phyloP scores from a whole-genome alignment of 1,140 invertebrate species.

The Conus betulinus region DNA sequence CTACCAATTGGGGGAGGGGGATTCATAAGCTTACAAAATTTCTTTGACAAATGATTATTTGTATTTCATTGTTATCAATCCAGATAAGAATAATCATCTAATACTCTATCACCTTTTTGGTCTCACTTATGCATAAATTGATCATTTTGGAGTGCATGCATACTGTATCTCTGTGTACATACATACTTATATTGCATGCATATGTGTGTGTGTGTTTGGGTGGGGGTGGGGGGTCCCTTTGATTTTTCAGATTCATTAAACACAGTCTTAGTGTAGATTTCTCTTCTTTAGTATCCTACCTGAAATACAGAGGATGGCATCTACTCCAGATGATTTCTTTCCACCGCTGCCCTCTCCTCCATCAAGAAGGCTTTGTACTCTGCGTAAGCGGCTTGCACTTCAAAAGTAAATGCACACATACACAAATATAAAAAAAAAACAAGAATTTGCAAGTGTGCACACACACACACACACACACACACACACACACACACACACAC shows the following conservation, averaged over 20 bases:
- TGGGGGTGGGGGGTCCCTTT: too few relatives aligned
- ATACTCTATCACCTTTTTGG: too few relatives aligned
- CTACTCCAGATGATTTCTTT: constrained; percentile 47
- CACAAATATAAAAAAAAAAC: background rate
- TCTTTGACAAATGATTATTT: too few relatives aligned
- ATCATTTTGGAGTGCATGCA: too few relatives aligned
- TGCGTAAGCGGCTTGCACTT: constrained; percentile 59
- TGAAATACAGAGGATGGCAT: constrained; percentile 65
- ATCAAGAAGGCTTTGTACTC: constrained; percentile 60
- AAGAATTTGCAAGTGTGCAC: background rate
- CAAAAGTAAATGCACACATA: constrained; percentile 25
- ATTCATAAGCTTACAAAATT: too few relatives aligned
- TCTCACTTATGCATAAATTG: too few relatives aligned
- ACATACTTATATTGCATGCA: background rate
- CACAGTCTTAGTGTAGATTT: too few relatives aligned
- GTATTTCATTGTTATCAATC: too few relatives aligned
- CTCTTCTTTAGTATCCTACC: constrained; percentile 43
- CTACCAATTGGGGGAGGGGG: too few relatives aligned
- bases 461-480: too few relatives aligned
- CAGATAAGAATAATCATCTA: too few relatives aligned
- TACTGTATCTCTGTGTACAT: background rate
- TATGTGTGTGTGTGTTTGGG: background rate
- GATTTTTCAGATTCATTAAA: too few relatives aligned
- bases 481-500: background rate
- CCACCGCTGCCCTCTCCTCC: constrained; percentile 27